Percentiles rank a stretch among this genome's conserved stretches.
These are phyloP conservation scores for Oncorhynchus keta DNA, from an alignment of 2,113 vertebrate species.

Conservation along the genomic window DNA sequence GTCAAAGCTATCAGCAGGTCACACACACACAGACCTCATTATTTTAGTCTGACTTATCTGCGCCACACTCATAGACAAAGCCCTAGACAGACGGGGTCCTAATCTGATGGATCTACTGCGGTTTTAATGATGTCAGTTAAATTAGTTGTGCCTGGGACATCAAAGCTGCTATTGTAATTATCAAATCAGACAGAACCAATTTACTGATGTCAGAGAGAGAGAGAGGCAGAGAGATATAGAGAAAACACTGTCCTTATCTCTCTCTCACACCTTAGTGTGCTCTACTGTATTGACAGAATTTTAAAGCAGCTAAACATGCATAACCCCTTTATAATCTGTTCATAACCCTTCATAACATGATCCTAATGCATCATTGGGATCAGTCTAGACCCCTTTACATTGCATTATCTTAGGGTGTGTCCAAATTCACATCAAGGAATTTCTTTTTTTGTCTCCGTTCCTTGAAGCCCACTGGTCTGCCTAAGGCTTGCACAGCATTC, in stretches of 20 bases:
- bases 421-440: background rate
- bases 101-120: constrained; percentile 45
- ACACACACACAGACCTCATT: constrained; percentile 28
- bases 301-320: background rate
- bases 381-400: background rate
- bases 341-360: background rate
- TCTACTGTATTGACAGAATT: background rate
- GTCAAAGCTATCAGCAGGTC: constrained; percentile 23
- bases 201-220: constrained; percentile 7
- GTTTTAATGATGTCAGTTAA: constrained; percentile 22
- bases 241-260: constrained; percentile 7
- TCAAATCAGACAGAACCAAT: constrained; percentile 35
- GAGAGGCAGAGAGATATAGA: background rate
- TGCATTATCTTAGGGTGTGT: background rate
- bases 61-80: constrained; percentile 33
- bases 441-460: background rate
- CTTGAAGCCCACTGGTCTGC: background rate
- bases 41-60: constrained; percentile 49
- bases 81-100: constrained; percentile 30
- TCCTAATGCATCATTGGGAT: background rate
- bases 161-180: constrained; percentile 40
- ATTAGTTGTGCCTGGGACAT: constrained; percentile 32
- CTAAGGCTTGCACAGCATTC: background rate
- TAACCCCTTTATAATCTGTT: too few relatives aligned
- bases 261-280: background rate